A percentile compares a stretch with the other conserved stretches of the same genome.
Evolutionary conservation across 2,888 invertebrate species (phyloP).

Genomic region (Brachynemurus nebulosus): DNA sequence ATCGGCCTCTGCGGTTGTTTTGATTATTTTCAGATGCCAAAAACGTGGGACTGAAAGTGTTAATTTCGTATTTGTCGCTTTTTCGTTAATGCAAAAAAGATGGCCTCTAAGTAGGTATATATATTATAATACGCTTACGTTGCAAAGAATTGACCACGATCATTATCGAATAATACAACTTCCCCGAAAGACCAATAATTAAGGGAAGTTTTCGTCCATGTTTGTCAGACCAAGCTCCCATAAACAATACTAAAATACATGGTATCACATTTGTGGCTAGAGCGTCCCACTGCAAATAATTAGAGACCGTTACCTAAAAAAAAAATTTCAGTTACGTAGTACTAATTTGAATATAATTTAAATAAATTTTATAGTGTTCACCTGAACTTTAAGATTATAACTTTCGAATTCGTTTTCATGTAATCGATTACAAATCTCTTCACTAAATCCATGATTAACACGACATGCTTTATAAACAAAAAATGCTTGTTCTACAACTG

Average conservation of each 20-base stretch:
- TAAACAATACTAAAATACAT: slow-evolving; percentile 58
- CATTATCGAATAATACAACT: slow-evolving; percentile 61
- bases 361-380: slow-evolving; percentile 24
- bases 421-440: slow-evolving; percentile 51
- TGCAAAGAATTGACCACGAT: slow-evolving; percentile 52
- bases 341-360: neutral
- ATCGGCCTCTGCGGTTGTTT: no score
- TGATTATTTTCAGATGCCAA: no score
- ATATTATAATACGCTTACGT: slow-evolving; percentile 26
- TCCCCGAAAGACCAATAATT: slow-evolving; percentile 56
- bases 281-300: slow-evolving; percentile 65
- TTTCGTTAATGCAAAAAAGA: no score
- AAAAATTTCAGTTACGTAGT: neutral
- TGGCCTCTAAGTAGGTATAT: slow-evolving; percentile 1
- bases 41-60: no score
- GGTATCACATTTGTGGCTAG: slow-evolving; percentile 61
- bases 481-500: slow-evolving; percentile 65
- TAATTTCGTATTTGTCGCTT: no score
- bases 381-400: slow-evolving; percentile 55
- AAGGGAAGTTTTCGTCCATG: slow-evolving; percentile 62
- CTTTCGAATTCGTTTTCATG: slow-evolving; percentile 38
- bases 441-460: slow-evolving; percentile 54
- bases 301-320: slow-evolving; percentile 51
- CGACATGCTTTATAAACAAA: slow-evolving; percentile 64
- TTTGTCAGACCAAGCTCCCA: slow-evolving; percentile 72